phyloP scores from a whole-genome alignment of 2,113 vertebrate genomes.

The Pterocles burchelli region DNA sequence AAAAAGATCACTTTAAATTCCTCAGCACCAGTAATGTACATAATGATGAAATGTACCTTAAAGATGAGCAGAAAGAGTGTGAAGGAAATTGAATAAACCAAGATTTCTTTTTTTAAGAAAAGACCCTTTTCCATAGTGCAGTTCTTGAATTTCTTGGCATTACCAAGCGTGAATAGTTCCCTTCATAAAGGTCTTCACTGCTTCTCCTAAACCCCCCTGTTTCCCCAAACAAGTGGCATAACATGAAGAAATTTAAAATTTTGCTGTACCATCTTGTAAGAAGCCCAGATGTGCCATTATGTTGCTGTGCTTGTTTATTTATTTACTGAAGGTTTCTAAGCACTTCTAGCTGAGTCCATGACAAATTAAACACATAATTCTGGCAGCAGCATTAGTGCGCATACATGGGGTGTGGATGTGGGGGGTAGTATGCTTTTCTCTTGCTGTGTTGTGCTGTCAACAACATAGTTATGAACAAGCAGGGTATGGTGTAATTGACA shows the following conservation, averaged over 20 bases:
- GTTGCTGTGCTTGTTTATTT: background rate
- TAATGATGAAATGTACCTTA: background rate
- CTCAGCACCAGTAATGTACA: background rate
- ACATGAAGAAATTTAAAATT: background rate
- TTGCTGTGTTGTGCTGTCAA: conserved; percentile 2
- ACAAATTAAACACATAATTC: background rate
- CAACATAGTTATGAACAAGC: background rate
- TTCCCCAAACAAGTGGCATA: background rate
- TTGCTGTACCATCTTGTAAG: background rate
- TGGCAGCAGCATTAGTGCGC: background rate
- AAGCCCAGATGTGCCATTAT: background rate
- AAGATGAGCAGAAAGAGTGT: background rate
- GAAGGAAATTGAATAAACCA: background rate
- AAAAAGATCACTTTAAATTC: conserved; percentile 14
- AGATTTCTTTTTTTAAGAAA: background rate
- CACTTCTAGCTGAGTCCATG: background rate
- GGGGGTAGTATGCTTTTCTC: background rate
- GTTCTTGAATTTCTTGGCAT: background rate
- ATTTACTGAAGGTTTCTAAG: background rate
- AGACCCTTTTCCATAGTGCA: background rate
- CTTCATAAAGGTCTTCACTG: background rate
- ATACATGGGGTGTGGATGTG: background rate
- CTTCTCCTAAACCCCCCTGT: background rate
- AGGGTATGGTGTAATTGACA: conserved; percentile 33
- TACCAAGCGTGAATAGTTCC: background rate